Percentiles rank a stretch among this genome's conserved stretches.
Conservation (phyloP, 2,113 vertebrate species). For the Corydoras maculifer region DNA sequence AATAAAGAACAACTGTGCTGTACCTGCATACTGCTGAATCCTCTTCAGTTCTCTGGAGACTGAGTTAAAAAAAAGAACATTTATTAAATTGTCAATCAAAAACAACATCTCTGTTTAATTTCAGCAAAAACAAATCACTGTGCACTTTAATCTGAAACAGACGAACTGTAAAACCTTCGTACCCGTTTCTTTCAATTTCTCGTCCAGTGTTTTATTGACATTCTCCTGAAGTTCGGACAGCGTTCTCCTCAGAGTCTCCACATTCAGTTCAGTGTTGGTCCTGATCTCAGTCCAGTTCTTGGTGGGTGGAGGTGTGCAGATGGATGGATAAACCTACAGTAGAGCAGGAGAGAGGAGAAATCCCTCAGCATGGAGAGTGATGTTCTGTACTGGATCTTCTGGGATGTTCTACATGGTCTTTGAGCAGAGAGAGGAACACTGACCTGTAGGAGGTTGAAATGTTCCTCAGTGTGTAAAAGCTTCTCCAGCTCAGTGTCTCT, state of each 20-base stretch:
- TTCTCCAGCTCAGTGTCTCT: conserved; percentile 30
- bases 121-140: too few relatives aligned
- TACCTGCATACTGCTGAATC: conserved; percentile 4
- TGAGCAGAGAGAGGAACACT: conserved; percentile 10
- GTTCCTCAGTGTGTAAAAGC: conserved; percentile 32
- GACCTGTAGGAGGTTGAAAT: conserved; percentile 36
- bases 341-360: conserved; percentile 26
- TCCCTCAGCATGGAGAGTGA: conserved; percentile 6
- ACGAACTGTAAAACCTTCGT: too few relatives aligned
- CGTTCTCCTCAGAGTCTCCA: background rate
- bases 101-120: too few relatives aligned
- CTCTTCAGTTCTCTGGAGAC: background rate
- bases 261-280: conserved; percentile 22
- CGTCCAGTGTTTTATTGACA: conserved; percentile 11
- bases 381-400: background rate
- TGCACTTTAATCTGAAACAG: too few relatives aligned
- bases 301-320: conserved; percentile 11
- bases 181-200: conserved; percentile 2
- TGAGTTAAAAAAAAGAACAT: background rate
- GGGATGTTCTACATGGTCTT: too few relatives aligned
- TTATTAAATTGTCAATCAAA: too few relatives aligned
- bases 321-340: conserved; percentile 26
- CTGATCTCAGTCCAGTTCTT: conserved; percentile 31
- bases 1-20: background rate
- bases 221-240: conserved; percentile 26